Evolutionary conservation across 2,888 invertebrate genomes (phyloP).

Genomic region (Lamproptera curius): DNA sequence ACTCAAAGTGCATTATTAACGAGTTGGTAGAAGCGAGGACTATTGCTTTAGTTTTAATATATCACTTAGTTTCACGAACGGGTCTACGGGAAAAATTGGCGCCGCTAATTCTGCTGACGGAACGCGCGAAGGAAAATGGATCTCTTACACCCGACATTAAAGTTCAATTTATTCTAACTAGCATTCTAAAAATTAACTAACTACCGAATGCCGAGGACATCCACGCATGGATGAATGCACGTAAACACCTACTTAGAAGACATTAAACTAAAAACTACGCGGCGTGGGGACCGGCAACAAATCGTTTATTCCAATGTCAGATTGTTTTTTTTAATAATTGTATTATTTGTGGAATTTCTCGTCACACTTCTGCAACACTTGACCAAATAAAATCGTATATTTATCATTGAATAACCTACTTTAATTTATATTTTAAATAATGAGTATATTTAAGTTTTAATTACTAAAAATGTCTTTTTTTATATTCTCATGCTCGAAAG

Average conservation of each 20-base stretch:
- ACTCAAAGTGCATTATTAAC: slow-evolving; percentile 65
- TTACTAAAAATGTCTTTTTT: too few species aligned
- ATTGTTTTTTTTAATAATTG: slow-evolving; percentile 22
- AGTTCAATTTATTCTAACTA: slow-evolving; percentile 74
- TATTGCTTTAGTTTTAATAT: slow-evolving; percentile 8
- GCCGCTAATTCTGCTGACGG: neutral
- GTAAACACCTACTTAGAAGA: slow-evolving; percentile 70
- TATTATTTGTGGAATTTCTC: neutral
- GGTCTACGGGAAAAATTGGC: slow-evolving; percentile 7
- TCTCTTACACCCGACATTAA: slow-evolving; percentile 35
- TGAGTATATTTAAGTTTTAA: too few species aligned
- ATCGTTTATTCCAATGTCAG: slow-evolving; percentile 46
- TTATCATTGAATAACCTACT: too few species aligned
- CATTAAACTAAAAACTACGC: slow-evolving; percentile 67
- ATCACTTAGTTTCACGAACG: neutral
- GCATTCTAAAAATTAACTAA: slow-evolving; percentile 77
- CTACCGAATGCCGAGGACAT: slow-evolving; percentile 71
- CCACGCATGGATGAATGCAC: slow-evolving; percentile 63
- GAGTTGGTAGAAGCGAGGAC: slow-evolving; percentile 40
- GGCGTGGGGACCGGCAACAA: slow-evolving; percentile 59
- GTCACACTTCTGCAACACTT: neutral
- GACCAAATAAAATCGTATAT: too few species aligned
- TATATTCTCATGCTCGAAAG: too few species aligned
- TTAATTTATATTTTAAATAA: too few species aligned
- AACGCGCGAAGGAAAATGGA: too few species aligned